These are phyloP conservation scores for Rhabdomys pumilio DNA, from an alignment of 2,797 vertebrate species.

Conservation along the genomic window DNA sequence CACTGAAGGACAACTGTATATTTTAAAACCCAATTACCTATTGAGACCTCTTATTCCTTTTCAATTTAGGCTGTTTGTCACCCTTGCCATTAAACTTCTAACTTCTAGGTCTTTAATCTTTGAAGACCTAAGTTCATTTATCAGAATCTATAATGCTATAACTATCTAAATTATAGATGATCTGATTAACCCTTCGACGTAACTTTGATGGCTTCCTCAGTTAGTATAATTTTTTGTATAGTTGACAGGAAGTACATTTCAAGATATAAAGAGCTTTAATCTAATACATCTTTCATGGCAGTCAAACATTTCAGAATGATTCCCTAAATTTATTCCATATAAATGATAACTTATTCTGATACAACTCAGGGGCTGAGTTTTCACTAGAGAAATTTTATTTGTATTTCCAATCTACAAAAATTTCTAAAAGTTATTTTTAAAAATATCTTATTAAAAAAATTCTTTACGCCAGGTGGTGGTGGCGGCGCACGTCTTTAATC, in stretches of 20 bases:
- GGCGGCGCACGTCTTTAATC: too few relatives aligned
- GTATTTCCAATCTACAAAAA: background rate
- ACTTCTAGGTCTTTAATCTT: slow-evolving; percentile 18
- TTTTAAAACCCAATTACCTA: slow-evolving; percentile 30
- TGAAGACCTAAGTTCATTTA: slow-evolving; percentile 39
- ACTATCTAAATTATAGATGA: slow-evolving; percentile 16
- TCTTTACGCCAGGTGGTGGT: background rate
- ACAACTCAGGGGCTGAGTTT: slow-evolving; percentile 13
- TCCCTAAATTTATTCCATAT: slow-evolving; percentile 27
- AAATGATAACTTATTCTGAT: slow-evolving; percentile 15
- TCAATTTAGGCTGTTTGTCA: slow-evolving; percentile 14
- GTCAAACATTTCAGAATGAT: slow-evolving; percentile 21
- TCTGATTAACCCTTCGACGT: background rate
- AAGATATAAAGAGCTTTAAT: slow-evolving; percentile 50
- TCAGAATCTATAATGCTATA: slow-evolving; percentile 22
- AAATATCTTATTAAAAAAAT: too few relatives aligned
- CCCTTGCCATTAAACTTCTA: slow-evolving; percentile 16
- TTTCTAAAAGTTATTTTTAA: background rate
- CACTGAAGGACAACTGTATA: background rate
- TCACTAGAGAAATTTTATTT: slow-evolving; percentile 31
- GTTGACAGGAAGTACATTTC: slow-evolving; percentile 58
- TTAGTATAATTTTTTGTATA: slow-evolving; percentile 3
- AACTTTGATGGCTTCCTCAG: slow-evolving; percentile 21
- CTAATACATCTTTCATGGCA: slow-evolving; percentile 2
- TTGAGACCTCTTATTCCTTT: slow-evolving; percentile 25